phyloP scores from a whole-genome alignment of 2,113 vertebrate genomes.

The Chauna torquata region DNA sequence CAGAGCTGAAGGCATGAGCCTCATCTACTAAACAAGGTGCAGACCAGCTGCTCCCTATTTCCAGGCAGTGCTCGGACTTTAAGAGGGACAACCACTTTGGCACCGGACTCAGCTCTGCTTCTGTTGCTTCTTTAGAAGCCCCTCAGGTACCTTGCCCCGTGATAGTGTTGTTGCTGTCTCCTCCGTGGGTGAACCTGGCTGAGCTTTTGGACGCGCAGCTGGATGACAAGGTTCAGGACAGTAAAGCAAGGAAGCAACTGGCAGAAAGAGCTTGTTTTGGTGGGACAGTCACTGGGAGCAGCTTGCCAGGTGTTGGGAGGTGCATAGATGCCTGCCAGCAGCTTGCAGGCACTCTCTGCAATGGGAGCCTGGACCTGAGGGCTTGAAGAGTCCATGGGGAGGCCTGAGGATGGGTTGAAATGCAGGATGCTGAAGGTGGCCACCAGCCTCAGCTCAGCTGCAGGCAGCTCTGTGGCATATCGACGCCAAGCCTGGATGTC shows the following conservation, averaged over 20 bases:
- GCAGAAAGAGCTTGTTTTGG: neutral
- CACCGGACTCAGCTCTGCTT: neutral
- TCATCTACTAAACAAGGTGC: neutral
- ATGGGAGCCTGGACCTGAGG: neutral
- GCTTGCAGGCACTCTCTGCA: neutral
- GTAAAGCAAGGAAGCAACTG: neutral
- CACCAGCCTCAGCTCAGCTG: neutral
- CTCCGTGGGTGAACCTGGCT: neutral
- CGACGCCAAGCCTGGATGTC: neutral
- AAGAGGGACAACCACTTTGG: neutral
- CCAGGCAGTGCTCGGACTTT: neutral
- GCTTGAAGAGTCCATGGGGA: neutral
- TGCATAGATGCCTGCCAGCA: neutral
- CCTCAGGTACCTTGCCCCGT: neutral
- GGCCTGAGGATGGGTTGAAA: neutral
- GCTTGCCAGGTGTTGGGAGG: neutral
- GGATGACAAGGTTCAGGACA: neutral
- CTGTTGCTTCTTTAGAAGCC: neutral
- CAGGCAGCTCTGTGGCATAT: neutral
- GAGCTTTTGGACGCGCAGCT: neutral
- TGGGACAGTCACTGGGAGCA: neutral
- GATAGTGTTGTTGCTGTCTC: neutral
- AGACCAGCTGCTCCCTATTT: neutral
- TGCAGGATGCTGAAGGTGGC: accelerated
- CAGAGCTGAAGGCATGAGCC: neutral